Base-by-base conservation (phyloP, 2,113 vertebrate species). In the Megaleporinus macrocephalus region DNA sequence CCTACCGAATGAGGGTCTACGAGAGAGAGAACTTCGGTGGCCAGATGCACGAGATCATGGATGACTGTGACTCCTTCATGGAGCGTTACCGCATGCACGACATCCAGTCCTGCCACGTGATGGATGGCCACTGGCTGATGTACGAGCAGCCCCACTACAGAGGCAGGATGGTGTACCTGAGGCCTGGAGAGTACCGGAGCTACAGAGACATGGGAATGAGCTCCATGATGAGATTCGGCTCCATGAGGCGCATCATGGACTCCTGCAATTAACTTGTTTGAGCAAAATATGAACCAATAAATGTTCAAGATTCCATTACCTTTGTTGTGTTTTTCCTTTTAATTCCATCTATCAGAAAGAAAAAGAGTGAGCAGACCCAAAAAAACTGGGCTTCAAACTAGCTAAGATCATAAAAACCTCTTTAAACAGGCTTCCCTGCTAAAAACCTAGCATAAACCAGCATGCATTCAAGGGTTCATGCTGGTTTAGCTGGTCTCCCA, bases 11-110 rank as follows among this genome's bases (percentile, higher is more conserved):
- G 90, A 93, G 22, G 88, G 89, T 94, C 86, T 94, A 93, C 36
- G 93, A 94, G 90, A 92, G 86, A 86, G 92, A 93, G 89, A 93
- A 93, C 90, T 94, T 92, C 55, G 87, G 89, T 0, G 93, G 93
- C 7, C 89, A 91, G 90, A 93, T 91, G 89, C 26, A 80, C 22
- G 93, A 94, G 88, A 71, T 93, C 84, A 92, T 86, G 89, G 91
- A 93, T 0, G 93, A 94, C 87, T 94, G 93, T 6, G 90, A 93
- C 47, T 89, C 83, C 84, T 78, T 92, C 81, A 89, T 86, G 91
- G 92, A 93, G 18, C 90, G 91, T 26, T 93, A 85, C 89, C 88
- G 85, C 79, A 89, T 94, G 91, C 86, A 85, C 79, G 92, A 94
- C 86, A 93, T 92, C 27, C 51, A 66, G 83, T 90, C 89, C 61